These are phyloP conservation scores for Psilopogon haemacephalus DNA, from an alignment of 2,113 vertebrate genomes.

Conservation along the genomic window DNA sequence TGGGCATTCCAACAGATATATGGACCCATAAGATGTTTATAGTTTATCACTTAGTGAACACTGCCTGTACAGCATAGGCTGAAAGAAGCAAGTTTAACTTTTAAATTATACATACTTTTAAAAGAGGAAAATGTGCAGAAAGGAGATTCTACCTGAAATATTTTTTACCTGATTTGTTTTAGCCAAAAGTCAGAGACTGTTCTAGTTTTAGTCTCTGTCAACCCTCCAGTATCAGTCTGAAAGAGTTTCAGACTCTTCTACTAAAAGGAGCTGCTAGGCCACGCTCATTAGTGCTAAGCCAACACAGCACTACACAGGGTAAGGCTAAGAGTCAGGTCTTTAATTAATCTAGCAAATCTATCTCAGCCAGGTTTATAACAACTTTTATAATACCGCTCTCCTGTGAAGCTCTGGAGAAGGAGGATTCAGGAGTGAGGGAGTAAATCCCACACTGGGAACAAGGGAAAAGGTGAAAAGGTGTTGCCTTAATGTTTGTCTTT, in stretches of 20 bases:
- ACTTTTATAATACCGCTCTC: neutral
- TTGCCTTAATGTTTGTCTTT: neutral
- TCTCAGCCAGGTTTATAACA: neutral
- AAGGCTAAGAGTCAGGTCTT: neutral
- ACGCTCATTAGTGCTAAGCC: neutral
- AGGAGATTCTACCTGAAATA: neutral
- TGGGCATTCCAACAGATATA: neutral
- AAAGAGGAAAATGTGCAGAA: neutral
- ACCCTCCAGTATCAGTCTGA: neutral
- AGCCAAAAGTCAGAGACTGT: neutral
- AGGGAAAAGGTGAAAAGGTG: accelerated
- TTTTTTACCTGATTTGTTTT: neutral
- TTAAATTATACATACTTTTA: neutral
- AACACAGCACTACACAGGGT: neutral
- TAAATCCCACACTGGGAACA: neutral
- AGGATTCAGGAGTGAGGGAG: neutral
- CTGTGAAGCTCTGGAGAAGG: neutral
- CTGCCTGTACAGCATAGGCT: neutral
- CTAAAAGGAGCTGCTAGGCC: neutral
- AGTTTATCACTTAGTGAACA: accelerated
- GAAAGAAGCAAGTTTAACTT: neutral
- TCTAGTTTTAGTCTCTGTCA: neutral
- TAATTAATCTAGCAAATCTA: neutral
- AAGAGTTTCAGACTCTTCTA: neutral
- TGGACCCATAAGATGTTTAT: accelerated